Percentiles rank a stretch among this genome's conserved stretches.
Evolutionary conservation across 2,888 invertebrate genomes (phyloP).

Genomic region (Cephus sareptanus): DNA sequence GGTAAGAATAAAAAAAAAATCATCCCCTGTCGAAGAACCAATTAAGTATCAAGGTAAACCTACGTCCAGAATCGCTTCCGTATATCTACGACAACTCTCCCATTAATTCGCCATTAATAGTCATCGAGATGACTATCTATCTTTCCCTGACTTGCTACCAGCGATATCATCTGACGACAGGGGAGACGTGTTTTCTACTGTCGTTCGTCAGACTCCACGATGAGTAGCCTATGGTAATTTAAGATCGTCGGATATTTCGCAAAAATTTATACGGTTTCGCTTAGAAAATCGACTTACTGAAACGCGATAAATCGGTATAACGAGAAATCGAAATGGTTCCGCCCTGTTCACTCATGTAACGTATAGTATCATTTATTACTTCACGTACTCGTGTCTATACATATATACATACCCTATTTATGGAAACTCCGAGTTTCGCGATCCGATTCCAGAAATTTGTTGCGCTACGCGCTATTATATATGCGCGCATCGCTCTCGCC

Average conservation of each 20-base stretch:
- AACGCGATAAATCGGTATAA: not conserved
- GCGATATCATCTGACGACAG: not conserved
- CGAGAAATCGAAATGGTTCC: not conserved
- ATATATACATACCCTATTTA: not conserved
- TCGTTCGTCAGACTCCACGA: not conserved
- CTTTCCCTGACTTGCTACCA: not conserved
- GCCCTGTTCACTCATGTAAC: not conserved
- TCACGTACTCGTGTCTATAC: not conserved
- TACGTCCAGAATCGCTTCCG: not conserved
- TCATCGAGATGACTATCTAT: not conserved
- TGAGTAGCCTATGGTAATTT: not conserved
- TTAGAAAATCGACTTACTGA: not conserved
- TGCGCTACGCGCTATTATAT: constrained; percentile 44
- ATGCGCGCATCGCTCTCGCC: constrained; percentile 30
- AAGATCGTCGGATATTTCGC: not conserved
- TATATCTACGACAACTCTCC: not conserved
- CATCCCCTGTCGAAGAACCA: not conserved
- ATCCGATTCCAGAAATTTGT: constrained; percentile 21
- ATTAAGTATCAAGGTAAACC: not conserved
- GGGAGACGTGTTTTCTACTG: not conserved
- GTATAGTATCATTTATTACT: not conserved
- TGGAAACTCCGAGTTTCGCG: not conserved
- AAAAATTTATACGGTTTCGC: not conserved
- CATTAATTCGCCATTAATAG: not conserved
- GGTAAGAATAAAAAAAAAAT: not conserved